Percentiles rank a stretch among this genome's conserved stretches.
Evolutionary conservation across 2,113 vertebrate species (phyloP).

Genomic region (Maccullochella peelii): DNA sequence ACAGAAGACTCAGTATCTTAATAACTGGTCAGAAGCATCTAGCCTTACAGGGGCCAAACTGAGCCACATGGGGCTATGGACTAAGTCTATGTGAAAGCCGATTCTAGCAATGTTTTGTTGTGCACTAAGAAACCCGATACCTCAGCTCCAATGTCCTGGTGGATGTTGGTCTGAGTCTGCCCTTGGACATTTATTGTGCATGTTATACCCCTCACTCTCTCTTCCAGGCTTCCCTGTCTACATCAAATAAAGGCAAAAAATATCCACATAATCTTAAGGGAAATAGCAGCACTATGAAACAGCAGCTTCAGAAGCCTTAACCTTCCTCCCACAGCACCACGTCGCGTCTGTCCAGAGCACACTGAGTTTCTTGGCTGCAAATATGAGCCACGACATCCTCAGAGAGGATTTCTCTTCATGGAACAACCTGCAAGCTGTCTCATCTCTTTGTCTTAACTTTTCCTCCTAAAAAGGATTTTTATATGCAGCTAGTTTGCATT

Average conservation of each 20-base stretch:
- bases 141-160: conserved; percentile 25
- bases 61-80: neutral
- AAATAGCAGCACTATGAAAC: conserved; percentile 41
- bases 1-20: neutral
- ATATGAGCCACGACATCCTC: neutral
- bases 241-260: conserved; percentile 51
- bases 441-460: neutral
- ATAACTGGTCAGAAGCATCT: neutral
- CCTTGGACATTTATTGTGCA: conserved; percentile 57
- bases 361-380: conserved; percentile 2
- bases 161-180: conserved; percentile 19
- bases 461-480: too few species aligned
- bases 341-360: conserved; percentile 49
- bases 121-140: conserved; percentile 23
- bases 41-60: neutral
- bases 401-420: conserved; percentile 8
- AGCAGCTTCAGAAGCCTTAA: conserved; percentile 40
- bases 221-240: conserved; percentile 19
- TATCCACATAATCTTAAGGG: conserved; percentile 38
- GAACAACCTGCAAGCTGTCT: neutral
- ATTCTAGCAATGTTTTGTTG: neutral
- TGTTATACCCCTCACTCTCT: conserved; percentile 9
- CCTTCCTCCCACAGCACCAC: conserved; percentile 46
- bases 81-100: conserved; percentile 3
- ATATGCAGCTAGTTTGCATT: neutral